Evolutionary conservation across 2,113 vertebrate species (phyloP).

Genomic region (Hemibagrus wyckioides): DNA sequence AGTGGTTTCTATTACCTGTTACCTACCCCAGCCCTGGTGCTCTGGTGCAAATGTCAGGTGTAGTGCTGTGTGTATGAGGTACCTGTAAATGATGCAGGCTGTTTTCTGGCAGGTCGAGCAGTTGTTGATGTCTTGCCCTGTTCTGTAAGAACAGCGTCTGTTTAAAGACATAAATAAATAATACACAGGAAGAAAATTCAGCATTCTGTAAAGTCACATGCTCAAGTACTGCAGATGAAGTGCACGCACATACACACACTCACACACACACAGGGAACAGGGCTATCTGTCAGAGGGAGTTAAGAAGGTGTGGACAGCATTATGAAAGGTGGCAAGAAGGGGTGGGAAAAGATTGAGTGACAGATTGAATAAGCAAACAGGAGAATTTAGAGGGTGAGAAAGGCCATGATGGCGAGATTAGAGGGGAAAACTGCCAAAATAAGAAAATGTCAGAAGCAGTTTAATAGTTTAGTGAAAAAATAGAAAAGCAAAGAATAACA

Average conservation of each 20-base stretch:
- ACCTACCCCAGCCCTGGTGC: not conserved
- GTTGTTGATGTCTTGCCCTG: constrained; percentile 98
- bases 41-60: not conserved
- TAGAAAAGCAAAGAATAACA: not conserved
- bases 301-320: constrained; percentile 25
- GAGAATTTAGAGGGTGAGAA: not conserved
- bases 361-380: constrained; percentile 6
- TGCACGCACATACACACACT: constrained; percentile 23
- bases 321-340: not conserved
- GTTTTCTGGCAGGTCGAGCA: constrained; percentile 96
- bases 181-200: constrained; percentile 20
- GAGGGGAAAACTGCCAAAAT: constrained; percentile 3
- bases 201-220: not conserved
- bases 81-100: constrained; percentile 99
- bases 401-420: constrained; percentile 18
- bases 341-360: constrained; percentile 26
- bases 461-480: not conserved
- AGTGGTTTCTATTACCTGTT: not conserved
- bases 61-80: constrained; percentile 40
- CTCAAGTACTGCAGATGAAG: not conserved
- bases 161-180: constrained; percentile 64
- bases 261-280: not conserved
- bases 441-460: not conserved
- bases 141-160: constrained; percentile 94
- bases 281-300: constrained; percentile 38